These are phyloP conservation scores for Ferrisia virgata DNA, from an alignment of 2,888 invertebrate species.

Conservation along the genomic window DNA sequence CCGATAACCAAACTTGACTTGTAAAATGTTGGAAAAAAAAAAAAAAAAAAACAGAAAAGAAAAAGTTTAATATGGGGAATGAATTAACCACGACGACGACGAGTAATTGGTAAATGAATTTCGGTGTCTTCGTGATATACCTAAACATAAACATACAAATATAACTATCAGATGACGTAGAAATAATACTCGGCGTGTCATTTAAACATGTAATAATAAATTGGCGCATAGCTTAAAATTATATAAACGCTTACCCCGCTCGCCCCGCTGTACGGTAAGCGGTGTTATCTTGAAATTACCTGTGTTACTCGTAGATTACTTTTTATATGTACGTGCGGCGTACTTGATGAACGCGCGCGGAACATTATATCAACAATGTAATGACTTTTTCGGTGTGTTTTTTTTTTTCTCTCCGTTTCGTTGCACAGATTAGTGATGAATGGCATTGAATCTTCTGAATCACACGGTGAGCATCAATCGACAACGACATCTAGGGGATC, in stretches of 20 bases:
- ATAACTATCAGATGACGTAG: not conserved
- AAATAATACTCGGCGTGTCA: not conserved
- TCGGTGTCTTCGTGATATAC: not conserved
- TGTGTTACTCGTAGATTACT: not conserved
- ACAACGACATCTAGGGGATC: conserved; percentile 35
- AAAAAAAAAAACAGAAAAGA: too few species aligned
- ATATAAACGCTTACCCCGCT: too few species aligned
- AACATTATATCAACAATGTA: not conserved
- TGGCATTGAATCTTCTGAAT: conserved; percentile 44
- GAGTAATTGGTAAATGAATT: not conserved
- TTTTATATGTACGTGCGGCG: too few species aligned
- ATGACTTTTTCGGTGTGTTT: not conserved
- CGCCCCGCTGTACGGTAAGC: not conserved
- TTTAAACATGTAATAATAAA: not conserved
- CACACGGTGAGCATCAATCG: conserved; percentile 40
- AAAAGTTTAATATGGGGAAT: too few species aligned
- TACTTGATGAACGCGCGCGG: not conserved
- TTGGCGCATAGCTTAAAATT: not conserved
- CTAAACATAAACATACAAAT: not conserved
- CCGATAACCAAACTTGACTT: too few species aligned
- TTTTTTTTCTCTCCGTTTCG: not conserved
- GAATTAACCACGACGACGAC: not conserved
- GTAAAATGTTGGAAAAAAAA: too few species aligned
- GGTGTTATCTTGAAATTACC: not conserved
- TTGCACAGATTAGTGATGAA: conserved; percentile 40